Evolutionary conservation across 2,797 vertebrate species (phyloP).

Genomic region (Pampus argenteus): DNA sequence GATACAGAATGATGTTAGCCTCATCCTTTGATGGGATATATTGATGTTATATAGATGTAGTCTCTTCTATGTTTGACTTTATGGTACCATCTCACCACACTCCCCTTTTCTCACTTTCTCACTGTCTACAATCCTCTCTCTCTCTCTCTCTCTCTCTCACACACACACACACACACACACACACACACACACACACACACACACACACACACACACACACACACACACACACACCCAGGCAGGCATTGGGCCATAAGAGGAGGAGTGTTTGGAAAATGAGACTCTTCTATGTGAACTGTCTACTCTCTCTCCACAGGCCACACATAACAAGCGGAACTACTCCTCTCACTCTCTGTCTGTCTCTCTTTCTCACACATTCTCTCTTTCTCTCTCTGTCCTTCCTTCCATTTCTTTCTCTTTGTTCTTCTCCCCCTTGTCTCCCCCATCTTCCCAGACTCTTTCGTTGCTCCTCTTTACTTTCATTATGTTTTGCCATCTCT

Average conservation of each 20-base stretch:
- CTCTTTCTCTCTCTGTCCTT: conserved; percentile 17
- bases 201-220: conserved; percentile 20
- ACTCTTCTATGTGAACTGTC: conserved; percentile 49
- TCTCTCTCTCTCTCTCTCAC: neutral
- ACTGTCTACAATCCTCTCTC: conserved; percentile 1
- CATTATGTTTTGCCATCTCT: conserved; percentile 43
- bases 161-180: neutral
- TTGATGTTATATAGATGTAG: neutral
- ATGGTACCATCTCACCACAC: too few species aligned
- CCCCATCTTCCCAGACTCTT: conserved; percentile 30
- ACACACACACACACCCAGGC: neutral
- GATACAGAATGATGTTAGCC: neutral
- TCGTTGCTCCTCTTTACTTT: conserved; percentile 33
- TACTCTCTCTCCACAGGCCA: conserved; percentile 52
- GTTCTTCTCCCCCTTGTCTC: conserved; percentile 32
- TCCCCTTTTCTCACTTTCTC: neutral
- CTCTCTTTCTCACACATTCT: neutral
- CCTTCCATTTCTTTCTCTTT: neutral
- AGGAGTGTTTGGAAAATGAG: conserved; percentile 56
- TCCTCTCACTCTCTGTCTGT: conserved; percentile 35
- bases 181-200: neutral
- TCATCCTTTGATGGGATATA: neutral
- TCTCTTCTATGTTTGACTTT: neutral
- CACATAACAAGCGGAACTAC: conserved; percentile 51
- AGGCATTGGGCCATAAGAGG: conserved; percentile 35